Evolutionary conservation across 2,113 vertebrate species (phyloP), one percentile per base, ranked within the genome.

Genomic region (Semnornis frantzii): DNA sequence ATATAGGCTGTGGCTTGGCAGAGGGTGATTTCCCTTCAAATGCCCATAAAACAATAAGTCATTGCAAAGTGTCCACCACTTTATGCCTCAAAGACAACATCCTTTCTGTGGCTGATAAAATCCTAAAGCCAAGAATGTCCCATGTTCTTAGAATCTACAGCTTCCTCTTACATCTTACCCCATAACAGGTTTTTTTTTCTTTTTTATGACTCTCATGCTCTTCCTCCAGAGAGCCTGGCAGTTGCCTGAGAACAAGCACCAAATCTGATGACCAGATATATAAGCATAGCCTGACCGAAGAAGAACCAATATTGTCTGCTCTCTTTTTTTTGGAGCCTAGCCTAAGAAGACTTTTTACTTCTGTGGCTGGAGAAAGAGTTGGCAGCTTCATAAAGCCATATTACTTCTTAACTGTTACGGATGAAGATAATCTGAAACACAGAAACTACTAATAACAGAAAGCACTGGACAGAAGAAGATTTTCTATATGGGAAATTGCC

Each of bases 401-500:
- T 90, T 60, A 55, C 65, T 75, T 77, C 65, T 74, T 85, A 91
- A 92, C 46, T 82, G 75, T 83, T 94, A 80, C 63, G 81, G 87
- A 76, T 75, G 85, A 84, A 86, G 85, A 90, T 86, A 81, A 95
- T 94, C 50, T 84, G 70, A 83, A 90, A 76, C 59, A 72, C 66
- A 84, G 25, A 50, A 78, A 76, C 65, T 69, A 42, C 78, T 74
- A 89, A 24, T 84, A 93, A 66, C 71, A 58, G 66, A 81, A 81
- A 58, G 54, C 76, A 54, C 57, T 82, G 85, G 72, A 68, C 37
- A 78, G 81, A 62, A 82, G 72, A 79, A 75, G 76, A 82, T 64
- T 93, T 91, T 58, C 87, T 91, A n/a, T 74, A 70, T 64, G 62
- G 85, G 69, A 94, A 94, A 81, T 94, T 79, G 80, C 87, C 65